These are phyloP conservation scores for Drosophila seguyi DNA, from an alignment of 1,140 invertebrate genomes.

Conservation along the genomic window DNA sequence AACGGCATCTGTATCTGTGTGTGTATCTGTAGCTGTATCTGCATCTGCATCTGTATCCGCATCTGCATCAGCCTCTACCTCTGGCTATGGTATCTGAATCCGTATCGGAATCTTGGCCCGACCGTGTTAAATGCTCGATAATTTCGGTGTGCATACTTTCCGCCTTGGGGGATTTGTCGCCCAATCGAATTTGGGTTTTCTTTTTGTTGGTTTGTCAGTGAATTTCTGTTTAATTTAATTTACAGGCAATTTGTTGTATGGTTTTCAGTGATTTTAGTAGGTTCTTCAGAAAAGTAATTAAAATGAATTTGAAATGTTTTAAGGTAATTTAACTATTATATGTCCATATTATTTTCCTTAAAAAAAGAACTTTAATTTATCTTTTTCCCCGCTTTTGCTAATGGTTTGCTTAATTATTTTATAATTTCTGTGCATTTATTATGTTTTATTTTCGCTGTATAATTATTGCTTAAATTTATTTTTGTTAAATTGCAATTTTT, in stretches of 20 bases:
- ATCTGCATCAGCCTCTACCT: too few relatives aligned
- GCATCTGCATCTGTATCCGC: constrained; percentile 11
- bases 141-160: constrained; percentile 59
- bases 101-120: constrained; percentile 55
- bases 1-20: constrained; percentile 31
- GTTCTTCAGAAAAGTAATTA: neutral
- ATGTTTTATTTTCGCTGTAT: constrained; percentile 11
- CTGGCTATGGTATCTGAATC: constrained; percentile 35
- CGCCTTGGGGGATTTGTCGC: constrained; percentile 21
- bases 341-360: too few relatives aligned
- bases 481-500: constrained; percentile 16
- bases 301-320: neutral
- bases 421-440: constrained; percentile 24
- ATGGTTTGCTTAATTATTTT: constrained; percentile 11
- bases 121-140: constrained; percentile 79
- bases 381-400: neutral
- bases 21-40: constrained; percentile 12
- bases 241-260: neutral
- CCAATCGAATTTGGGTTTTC: constrained; percentile 17
- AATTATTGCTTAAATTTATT: constrained; percentile 41
- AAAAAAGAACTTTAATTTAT: neutral
- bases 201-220: constrained; percentile 5
- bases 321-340: neutral
- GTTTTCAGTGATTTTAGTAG: neutral
- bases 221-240: neutral